phyloP scores from a whole-genome alignment of 2,888 invertebrate species.

The Cheilosia impressa region DNA sequence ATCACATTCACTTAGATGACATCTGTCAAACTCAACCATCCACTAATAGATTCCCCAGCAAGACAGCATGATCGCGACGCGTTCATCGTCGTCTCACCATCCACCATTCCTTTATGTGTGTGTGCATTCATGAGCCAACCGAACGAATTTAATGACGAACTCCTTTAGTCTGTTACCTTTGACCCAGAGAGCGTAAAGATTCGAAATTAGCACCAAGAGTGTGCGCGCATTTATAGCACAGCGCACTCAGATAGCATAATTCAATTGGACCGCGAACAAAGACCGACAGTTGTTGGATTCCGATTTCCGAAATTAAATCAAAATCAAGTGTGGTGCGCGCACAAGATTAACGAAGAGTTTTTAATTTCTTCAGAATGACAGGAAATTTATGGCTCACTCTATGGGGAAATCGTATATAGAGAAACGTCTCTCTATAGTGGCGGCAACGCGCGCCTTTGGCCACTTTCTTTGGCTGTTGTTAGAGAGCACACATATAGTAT shows the following conservation, averaged over 20 bases:
- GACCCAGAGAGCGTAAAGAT: conserved; percentile 78
- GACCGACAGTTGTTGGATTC: conserved; percentile 71
- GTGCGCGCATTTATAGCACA: conserved; percentile 76
- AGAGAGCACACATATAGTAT: background rate
- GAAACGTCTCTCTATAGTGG: conserved; percentile 44
- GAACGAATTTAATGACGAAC: conserved; percentile 80
- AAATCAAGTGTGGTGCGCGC: conserved; percentile 61
- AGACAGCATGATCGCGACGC: conserved; percentile 52
- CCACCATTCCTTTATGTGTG: conserved; percentile 2
- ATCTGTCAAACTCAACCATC: conserved; percentile 62
- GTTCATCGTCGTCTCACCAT: conserved; percentile 11
- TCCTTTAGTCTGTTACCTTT: conserved; percentile 83
- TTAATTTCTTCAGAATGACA: conserved; percentile 69
- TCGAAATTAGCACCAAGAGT: conserved; percentile 72
- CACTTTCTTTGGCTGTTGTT: conserved; percentile 9
- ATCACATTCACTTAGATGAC: conserved; percentile 73
- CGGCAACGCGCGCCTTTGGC: conserved; percentile 22
- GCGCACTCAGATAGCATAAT: conserved; percentile 78
- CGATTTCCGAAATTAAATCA: conserved; percentile 71
- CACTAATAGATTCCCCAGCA: conserved; percentile 65
- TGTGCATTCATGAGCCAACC: conserved; percentile 20
- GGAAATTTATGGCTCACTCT: conserved; percentile 71
- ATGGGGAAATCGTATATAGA: conserved; percentile 56
- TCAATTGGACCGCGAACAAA: conserved; percentile 83
- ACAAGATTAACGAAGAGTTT: conserved; percentile 57